Conservation (phyloP, 92 coral and sea anemone species). For the Epizoanthus illoricatus region DNA sequence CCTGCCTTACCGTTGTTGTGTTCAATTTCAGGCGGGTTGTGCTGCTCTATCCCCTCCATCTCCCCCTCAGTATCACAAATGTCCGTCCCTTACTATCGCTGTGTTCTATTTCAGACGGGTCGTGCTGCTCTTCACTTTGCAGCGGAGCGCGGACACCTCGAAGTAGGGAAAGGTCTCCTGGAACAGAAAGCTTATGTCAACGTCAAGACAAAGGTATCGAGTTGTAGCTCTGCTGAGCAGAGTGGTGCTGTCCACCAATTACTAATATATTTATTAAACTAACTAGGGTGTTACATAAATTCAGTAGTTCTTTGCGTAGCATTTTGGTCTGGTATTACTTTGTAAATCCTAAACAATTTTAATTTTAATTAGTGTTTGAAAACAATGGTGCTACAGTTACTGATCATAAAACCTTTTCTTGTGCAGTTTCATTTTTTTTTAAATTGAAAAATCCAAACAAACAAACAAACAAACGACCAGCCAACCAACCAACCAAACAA, state of each 20-base stretch:
- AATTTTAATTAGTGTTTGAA: too few species aligned
- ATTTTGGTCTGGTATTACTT: too few species aligned
- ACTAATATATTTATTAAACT: too few species aligned
- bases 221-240: background rate
- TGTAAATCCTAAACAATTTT: too few species aligned
- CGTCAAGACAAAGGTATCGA: constrained; percentile 87
- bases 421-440: too few species aligned
- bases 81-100: background rate
- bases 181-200: constrained; percentile 93
- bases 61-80: background rate
- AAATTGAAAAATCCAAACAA: too few species aligned
- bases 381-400: too few species aligned
- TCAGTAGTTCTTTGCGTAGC: too few species aligned
- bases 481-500: too few species aligned
- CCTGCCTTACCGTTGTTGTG: background rate
- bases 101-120: constrained; percentile 66
- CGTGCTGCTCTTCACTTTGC: constrained; percentile 88
- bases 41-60: background rate
- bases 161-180: constrained; percentile 79
- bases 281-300: too few species aligned
- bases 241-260: background rate
- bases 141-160: constrained; percentile 92
- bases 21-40: background rate
- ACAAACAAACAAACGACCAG: too few species aligned
- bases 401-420: too few species aligned